phyloP scores from a whole-genome alignment of 2,797 vertebrate species.

The Arrhamphus sclerolepis region DNA sequence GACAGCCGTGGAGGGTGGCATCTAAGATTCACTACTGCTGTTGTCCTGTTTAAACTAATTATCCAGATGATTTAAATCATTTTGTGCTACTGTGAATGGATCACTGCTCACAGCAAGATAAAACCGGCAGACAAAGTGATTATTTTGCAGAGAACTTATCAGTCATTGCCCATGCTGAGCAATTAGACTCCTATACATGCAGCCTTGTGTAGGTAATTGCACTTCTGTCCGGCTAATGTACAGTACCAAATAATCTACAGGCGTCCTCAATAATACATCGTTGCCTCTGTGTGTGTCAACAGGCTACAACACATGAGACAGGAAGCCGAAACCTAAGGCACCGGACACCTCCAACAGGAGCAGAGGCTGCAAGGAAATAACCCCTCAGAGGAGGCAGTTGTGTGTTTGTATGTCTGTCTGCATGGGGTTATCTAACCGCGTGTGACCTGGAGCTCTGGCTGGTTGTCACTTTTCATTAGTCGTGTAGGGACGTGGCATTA shows the following conservation, averaged over 20 bases:
- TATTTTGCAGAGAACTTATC: conserved; percentile 34
- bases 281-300: conserved; percentile 57
- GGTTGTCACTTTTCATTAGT: conserved; percentile 65
- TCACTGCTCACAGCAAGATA: conserved; percentile 17
- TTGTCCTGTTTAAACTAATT: conserved; percentile 22
- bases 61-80: conserved; percentile 12
- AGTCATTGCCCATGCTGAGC: conserved; percentile 40
- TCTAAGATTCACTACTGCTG: not conserved
- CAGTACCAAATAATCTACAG: conserved; percentile 46
- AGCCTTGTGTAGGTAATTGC: conserved; percentile 49
- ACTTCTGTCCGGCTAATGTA: conserved; percentile 39
- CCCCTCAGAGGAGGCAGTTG: conserved; percentile 33
- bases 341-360: conserved; percentile 61
- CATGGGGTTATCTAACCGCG: conserved; percentile 46
- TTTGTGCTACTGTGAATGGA: conserved; percentile 19
- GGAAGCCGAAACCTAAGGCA: conserved; percentile 63
- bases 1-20: too few relatives aligned
- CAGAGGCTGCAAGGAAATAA: conserved; percentile 57
- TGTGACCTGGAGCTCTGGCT: conserved; percentile 42
- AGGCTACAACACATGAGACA: conserved; percentile 66
- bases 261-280: conserved; percentile 72
- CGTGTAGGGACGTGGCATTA: conserved; percentile 36
- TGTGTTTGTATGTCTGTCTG: conserved; percentile 22
- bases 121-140: conserved; percentile 6
- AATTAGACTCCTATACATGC: conserved; percentile 53